phyloP scores from a whole-genome alignment of 1,140 invertebrate species.

The Drosophila kanapiae region DNA sequence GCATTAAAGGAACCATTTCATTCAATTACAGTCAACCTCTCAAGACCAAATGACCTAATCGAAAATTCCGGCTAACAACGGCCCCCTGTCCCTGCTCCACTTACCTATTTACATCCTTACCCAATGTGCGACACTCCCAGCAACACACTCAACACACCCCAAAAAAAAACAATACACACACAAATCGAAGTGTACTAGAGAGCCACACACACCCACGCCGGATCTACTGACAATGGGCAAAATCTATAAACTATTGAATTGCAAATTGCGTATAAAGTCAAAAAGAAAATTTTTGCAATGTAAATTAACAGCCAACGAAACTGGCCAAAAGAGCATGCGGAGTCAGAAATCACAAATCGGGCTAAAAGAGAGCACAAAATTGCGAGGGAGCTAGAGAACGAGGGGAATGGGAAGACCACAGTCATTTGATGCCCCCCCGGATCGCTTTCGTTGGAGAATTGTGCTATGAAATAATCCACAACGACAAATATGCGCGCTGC shows the following conservation, averaged over 20 bases:
- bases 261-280: conserved; percentile 50
- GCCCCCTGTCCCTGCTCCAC: conserved; percentile 13
- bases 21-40: not conserved
- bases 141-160: conserved; percentile 8
- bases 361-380: conserved; percentile 3
- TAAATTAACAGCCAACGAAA: conserved; percentile 43
- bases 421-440: conserved; percentile 24
- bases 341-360: conserved; percentile 22
- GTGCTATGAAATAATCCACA: conserved; percentile 76
- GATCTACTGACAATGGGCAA: conserved; percentile 30
- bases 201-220: not conserved
- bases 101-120: conserved; percentile 21
- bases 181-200: not conserved
- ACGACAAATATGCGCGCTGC: conserved; percentile 76
- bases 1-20: not conserved
- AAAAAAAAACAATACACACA: not conserved
- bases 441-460: conserved; percentile 54
- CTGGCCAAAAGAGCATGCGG: conserved; percentile 2
- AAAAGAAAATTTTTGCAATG: conserved; percentile 51
- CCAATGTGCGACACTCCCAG: not conserved
- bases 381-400: conserved; percentile 8
- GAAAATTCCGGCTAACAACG: conserved; percentile 2
- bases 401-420: conserved; percentile 32
- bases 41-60: conserved; percentile 18
- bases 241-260: conserved; percentile 69